Evolutionary conservation across 1,140 invertebrate species (phyloP).

Genomic region (Chelonus insularis): DNA sequence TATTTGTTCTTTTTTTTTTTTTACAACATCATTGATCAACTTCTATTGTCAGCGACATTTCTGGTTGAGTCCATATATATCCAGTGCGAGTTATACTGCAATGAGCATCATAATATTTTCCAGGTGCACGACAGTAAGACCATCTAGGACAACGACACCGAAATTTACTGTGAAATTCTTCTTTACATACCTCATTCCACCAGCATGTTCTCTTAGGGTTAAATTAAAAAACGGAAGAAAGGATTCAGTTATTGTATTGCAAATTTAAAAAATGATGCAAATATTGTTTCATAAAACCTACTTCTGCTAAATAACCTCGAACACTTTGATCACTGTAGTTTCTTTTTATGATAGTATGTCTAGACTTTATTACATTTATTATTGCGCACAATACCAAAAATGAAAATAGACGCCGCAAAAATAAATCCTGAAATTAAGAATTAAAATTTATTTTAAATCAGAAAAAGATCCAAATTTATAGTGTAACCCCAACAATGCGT

Average conservation of each 20-base stretch:
- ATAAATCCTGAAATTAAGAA: slow-evolving; percentile 32
- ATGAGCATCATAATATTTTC: slow-evolving; percentile 86
- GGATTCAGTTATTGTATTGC: not conserved
- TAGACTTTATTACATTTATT: slow-evolving; percentile 38
- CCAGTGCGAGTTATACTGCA: slow-evolving; percentile 88
- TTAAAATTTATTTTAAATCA: too few species aligned
- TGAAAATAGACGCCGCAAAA: slow-evolving; percentile 33
- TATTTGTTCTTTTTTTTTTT: too few species aligned
- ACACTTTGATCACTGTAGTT: slow-evolving; percentile 79
- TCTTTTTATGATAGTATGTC: slow-evolving; percentile 63
- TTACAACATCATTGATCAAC: too few species aligned
- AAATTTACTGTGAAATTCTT: slow-evolving; percentile 85
- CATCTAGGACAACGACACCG: slow-evolving; percentile 83
- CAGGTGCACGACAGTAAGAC: slow-evolving; percentile 85
- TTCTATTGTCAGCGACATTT: slow-evolving; percentile 56
- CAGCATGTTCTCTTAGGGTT: slow-evolving; percentile 86
- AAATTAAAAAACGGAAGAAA: slow-evolving; percentile 33
- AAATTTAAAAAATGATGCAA: not conserved
- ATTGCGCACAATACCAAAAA: slow-evolving; percentile 36
- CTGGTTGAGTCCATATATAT: slow-evolving; percentile 84
- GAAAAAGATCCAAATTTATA: too few species aligned
- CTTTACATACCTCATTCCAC: slow-evolving; percentile 92
- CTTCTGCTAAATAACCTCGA: slow-evolving; percentile 78
- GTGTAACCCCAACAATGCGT: too few species aligned
- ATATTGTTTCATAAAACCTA: slow-evolving; percentile 45